Conservation (phyloP, 1,140 invertebrate genomes). For the Thereuonema tuberculata region DNA sequence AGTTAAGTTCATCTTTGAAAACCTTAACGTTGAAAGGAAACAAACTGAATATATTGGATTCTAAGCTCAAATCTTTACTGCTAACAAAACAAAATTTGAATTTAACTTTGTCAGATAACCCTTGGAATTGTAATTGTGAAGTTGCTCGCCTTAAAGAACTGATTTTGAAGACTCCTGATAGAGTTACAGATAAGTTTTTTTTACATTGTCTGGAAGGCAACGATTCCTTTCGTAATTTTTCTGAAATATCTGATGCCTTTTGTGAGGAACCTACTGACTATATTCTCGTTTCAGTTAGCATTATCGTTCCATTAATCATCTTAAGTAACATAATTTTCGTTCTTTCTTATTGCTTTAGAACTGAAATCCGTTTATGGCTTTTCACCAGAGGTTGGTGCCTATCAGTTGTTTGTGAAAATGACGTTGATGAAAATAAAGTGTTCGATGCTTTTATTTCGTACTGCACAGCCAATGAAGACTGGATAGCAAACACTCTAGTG, state of each 20-base stretch:
- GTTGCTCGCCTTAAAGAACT: not conserved
- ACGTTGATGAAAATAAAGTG: not conserved
- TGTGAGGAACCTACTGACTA: not conserved
- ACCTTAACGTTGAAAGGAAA: not conserved
- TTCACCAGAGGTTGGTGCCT: not conserved
- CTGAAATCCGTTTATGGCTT: not conserved
- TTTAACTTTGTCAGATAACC: not conserved
- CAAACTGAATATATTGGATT: not conserved
- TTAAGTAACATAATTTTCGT: not conserved
- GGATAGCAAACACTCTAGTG: not conserved
- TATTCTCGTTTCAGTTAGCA: not conserved
- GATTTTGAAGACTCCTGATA: not conserved
- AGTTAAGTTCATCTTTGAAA: not conserved
- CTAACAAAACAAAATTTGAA: not conserved
- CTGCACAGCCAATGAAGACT: not conserved
- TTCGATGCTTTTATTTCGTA: conserved; percentile 7
- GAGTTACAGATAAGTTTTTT: not conserved
- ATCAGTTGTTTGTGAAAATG: not conserved
- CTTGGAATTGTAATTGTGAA: conserved; percentile 7
- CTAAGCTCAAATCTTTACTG: not conserved
- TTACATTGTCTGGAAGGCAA: not conserved
- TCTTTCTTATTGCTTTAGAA: not conserved
- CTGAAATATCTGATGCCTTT: not conserved
- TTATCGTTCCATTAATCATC: not conserved
- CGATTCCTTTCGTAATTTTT: not conserved